Evolutionary conservation across 2,797 vertebrate genomes (phyloP), one percentile per base, ranked within the genome.

Genomic region (Schizopygopsis pylzovi): DNA sequence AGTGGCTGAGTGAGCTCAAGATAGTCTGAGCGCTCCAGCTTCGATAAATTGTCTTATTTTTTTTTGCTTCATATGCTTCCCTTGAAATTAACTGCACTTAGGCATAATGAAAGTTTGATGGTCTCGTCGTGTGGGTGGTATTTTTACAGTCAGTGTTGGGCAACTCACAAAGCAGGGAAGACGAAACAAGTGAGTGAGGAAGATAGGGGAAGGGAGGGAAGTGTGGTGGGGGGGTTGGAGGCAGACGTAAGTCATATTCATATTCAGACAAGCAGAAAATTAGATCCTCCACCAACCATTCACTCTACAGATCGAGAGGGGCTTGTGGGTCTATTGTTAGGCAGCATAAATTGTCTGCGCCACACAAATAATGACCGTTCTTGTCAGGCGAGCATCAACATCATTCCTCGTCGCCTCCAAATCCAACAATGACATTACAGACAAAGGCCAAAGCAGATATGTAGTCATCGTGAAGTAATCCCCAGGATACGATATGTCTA

Each of bases 181-280:
- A 71, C n/a, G 47, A 52, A 79, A 52, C 33, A 61, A 79, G 87
- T 20, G 72, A 85, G 83, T 85, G 85, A 73, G 86, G 80, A 61
- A 85, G 81, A 85, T 85, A 77, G 75, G 56, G 72, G 87, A 83
- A 88, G 91, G 90, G 93, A 92, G 91, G 91, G 90, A 91, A 90
- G 88, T 89, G 87, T 78, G 22, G 54, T 65, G 84, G 84, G 88
- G 91, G 87, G 92, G 90, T 91, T 90, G 88, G 91, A 89, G 86
- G 87, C 83, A 89, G 91, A 90, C 88, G 91, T 94, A 94, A 95
- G 93, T 95, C 94, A 95, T 91, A 92, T 92, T 91, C 83, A 87
- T 92, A 95, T 93, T 93, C 95, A 95, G 95, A 95, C 95, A 95
- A 93, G 94, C 94, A 96, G 95, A 95, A 95, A 95, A 96, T 96